Evolutionary conservation across 2,797 vertebrate species (phyloP).

Genomic region (Craterocephalus amniculus): DNA sequence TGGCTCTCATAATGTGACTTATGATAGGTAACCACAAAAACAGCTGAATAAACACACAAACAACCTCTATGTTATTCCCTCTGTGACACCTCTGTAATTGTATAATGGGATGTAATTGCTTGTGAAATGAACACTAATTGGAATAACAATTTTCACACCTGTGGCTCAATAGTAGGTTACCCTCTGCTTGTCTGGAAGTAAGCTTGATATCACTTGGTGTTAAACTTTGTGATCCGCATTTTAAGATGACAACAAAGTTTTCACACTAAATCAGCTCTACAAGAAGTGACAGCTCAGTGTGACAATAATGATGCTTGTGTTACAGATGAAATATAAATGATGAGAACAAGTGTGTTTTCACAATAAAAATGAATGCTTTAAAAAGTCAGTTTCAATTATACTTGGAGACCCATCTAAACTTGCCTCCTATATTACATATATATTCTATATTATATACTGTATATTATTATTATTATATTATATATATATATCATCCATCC

Average conservation of each 20-base stretch:
- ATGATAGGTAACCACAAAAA: not conserved
- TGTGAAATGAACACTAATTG: constrained; percentile 70
- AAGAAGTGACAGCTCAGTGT: not conserved
- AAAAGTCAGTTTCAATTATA: no score
- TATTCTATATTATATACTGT: no score
- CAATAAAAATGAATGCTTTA: no score
- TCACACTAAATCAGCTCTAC: not conserved
- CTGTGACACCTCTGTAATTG: constrained; percentile 37
- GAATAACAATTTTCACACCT: constrained; percentile 64
- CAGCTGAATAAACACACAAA: not conserved
- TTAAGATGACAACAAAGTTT: not conserved
- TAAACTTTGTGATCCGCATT: not conserved
- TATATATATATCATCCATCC: no score
- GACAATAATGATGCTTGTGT: not conserved
- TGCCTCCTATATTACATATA: no score
- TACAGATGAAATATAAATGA: not conserved
- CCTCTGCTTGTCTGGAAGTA: not conserved
- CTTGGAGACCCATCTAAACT: no score
- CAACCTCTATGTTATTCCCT: constrained; percentile 25
- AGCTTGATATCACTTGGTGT: not conserved
- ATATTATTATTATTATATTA: no score
- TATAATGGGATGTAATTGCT: constrained; percentile 72
- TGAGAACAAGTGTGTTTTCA: not conserved
- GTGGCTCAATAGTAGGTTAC: constrained; percentile 34
- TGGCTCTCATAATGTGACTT: not conserved